These are phyloP conservation scores for Drosophila repleta DNA, from an alignment of 1,140 invertebrate genomes.

Conservation along the genomic window DNA sequence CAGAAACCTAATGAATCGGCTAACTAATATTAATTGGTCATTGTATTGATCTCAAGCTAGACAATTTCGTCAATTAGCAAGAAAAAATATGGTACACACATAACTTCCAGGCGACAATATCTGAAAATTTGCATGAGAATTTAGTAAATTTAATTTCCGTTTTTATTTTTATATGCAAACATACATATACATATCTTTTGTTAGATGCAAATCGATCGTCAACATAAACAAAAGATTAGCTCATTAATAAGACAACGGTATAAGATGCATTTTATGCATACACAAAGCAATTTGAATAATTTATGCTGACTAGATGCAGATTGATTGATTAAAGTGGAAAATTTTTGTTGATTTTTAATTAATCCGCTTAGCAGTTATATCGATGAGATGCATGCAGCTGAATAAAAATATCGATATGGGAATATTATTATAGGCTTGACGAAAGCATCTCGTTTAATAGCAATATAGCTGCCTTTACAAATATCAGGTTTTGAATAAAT, in stretches of 20 bases:
- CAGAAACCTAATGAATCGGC: slow-evolving; percentile 74
- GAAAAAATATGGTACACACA: slow-evolving; percentile 18
- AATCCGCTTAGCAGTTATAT: background rate
- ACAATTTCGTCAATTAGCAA: slow-evolving; percentile 52
- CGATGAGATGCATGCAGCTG: background rate
- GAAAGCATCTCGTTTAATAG: background rate
- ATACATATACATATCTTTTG: slow-evolving; percentile 4
- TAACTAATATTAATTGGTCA: slow-evolving; percentile 79
- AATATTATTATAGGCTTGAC: too few relatives aligned
- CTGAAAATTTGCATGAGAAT: slow-evolving; percentile 44
- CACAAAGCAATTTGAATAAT: slow-evolving; percentile 19
- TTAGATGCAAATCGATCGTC: slow-evolving; percentile 47
- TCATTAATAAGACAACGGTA: slow-evolving; percentile 30
- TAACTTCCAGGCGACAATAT: slow-evolving; percentile 10
- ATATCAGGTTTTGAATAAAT: background rate
- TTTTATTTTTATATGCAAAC: slow-evolving; percentile 5
- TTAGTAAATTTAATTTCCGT: slow-evolving; percentile 45
- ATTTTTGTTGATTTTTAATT: slow-evolving; percentile 16
- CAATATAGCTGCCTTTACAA: background rate
- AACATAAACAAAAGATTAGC: slow-evolving; percentile 13
- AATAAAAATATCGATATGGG: background rate
- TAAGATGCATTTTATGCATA: slow-evolving; percentile 45
- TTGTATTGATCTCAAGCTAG: slow-evolving; percentile 54
- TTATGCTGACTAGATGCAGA: slow-evolving; percentile 14
- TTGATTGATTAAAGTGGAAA: slow-evolving; percentile 46